Conservation (phyloP, 37 sponge, comb jelly and placozoan species). For the Ianthella basta region DNA sequence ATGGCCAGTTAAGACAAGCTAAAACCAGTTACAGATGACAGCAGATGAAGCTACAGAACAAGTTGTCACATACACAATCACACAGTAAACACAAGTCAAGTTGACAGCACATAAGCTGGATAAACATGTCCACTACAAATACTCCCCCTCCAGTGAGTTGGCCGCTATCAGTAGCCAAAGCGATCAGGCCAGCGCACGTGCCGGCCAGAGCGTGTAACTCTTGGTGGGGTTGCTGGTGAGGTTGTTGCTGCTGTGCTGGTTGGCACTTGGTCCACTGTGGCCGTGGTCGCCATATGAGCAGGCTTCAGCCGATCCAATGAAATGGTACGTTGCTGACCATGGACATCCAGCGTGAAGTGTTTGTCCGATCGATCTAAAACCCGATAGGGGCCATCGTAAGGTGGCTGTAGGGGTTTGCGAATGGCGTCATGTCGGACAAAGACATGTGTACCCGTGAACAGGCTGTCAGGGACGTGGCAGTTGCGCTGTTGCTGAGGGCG, state of each 20-base stretch:
- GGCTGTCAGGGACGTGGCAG: constrained; percentile 23
- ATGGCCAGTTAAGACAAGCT: no score
- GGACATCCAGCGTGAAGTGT: constrained; percentile 57
- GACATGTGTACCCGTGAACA: constrained; percentile 62
- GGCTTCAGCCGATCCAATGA: constrained; percentile 75
- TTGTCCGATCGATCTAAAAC: constrained; percentile 52
- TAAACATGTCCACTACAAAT: constrained; percentile 7
- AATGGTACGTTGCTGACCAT: constrained; percentile 47
- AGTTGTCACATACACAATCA: no score
- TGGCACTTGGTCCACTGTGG: neutral
- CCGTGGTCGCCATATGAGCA: constrained; percentile 30
- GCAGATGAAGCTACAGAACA: no score
- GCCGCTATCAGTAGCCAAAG: neutral
- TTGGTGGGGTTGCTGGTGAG: constrained; percentile 8
- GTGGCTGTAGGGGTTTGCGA: constrained; percentile 57
- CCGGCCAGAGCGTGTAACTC: neutral
- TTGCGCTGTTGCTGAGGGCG: constrained; percentile 20
- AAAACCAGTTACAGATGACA: no score
- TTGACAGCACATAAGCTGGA: no score
- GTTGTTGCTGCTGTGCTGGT: neutral
- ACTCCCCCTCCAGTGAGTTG: constrained; percentile 17
- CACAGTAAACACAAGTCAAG: no score
- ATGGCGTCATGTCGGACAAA: constrained; percentile 66
- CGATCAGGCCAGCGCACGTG: constrained; percentile 8
- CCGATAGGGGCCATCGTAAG: constrained; percentile 66